Evolutionary conservation across 2,797 vertebrate species (phyloP).

Genomic region (Hybognathus amarus): DNA sequence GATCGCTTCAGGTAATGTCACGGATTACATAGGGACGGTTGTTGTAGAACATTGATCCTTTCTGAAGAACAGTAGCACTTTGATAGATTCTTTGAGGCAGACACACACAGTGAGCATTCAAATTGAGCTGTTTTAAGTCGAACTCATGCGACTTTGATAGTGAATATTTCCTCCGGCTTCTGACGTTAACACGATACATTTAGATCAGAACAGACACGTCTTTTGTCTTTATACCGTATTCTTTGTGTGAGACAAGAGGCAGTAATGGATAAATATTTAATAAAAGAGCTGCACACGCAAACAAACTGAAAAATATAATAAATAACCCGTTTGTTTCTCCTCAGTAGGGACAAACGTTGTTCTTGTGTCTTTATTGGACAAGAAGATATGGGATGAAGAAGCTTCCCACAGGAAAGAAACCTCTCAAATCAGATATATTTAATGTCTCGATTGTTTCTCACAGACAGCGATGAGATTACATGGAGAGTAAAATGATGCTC

Average conservation of each 20-base stretch:
- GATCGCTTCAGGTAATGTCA: conserved; percentile 47
- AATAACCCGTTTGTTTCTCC: conserved; percentile 25
- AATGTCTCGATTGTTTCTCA: conserved; percentile 3
- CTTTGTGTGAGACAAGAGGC: conserved; percentile 70
- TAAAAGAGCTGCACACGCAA: conserved; percentile 53
- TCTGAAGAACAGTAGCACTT: conserved; percentile 56
- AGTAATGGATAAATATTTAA: conserved; percentile 61
- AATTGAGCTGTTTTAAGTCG: conserved; percentile 42
- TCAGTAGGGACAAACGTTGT: conserved; percentile 16
- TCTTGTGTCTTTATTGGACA: conserved; percentile 30
- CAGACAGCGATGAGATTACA: not conserved
- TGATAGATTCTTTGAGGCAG: conserved; percentile 47
- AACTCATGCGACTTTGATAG: conserved; percentile 60
- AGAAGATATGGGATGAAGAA: not conserved
- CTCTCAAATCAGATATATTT: conserved; percentile 7
- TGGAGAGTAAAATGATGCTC: not conserved
- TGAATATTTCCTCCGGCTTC: conserved; percentile 63
- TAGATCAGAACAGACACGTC: conserved; percentile 66
- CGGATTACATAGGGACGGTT: conserved; percentile 48
- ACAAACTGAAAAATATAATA: not conserved
- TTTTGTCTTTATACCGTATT: conserved; percentile 70
- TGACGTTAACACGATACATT: conserved; percentile 56
- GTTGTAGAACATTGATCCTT: conserved; percentile 47
- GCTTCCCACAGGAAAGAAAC: not conserved
- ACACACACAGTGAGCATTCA: conserved; percentile 51